phyloP scores from a whole-genome alignment of 1,140 invertebrate species.

The Ips nitidus region DNA sequence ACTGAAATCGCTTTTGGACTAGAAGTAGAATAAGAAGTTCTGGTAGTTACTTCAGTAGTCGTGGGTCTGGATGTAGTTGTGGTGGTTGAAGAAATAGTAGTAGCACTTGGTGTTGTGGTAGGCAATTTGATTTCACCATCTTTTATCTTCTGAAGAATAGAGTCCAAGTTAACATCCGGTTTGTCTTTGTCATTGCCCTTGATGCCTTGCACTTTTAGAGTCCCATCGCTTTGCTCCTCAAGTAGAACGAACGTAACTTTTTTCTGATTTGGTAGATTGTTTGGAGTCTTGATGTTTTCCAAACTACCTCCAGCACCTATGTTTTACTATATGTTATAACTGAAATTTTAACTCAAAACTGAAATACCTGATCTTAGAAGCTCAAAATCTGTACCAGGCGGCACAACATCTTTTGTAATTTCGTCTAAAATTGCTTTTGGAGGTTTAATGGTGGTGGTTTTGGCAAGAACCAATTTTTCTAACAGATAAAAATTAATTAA shows the following conservation, averaged over 20 bases:
- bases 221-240: slow-evolving; percentile 81
- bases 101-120: slow-evolving; percentile 58
- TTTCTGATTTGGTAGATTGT: slow-evolving; percentile 67
- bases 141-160: slow-evolving; percentile 77
- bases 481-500: slow-evolving; percentile 11
- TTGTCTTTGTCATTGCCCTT: slow-evolving; percentile 68
- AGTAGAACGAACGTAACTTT: slow-evolving; percentile 83
- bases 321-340: background rate
- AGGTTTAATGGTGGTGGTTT: slow-evolving; percentile 57
- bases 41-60: slow-evolving; percentile 45
- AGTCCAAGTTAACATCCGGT: slow-evolving; percentile 72
- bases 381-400: slow-evolving; percentile 75
- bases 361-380: slow-evolving; percentile 64
- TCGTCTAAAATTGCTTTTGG: slow-evolving; percentile 67
- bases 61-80: slow-evolving; percentile 46
- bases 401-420: slow-evolving; percentile 72
- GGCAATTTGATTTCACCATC: slow-evolving; percentile 79
- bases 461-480: slow-evolving; percentile 47
- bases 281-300: slow-evolving; percentile 67
- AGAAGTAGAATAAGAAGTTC: slow-evolving; percentile 10
- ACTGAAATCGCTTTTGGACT: slow-evolving; percentile 22
- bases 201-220: slow-evolving; percentile 78
- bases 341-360: background rate
- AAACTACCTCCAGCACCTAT: slow-evolving; percentile 64
- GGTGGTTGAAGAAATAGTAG: slow-evolving; percentile 45